phyloP scores from a whole-genome alignment of 2,888 invertebrate species.

The Mimachlamys varia region DNA sequence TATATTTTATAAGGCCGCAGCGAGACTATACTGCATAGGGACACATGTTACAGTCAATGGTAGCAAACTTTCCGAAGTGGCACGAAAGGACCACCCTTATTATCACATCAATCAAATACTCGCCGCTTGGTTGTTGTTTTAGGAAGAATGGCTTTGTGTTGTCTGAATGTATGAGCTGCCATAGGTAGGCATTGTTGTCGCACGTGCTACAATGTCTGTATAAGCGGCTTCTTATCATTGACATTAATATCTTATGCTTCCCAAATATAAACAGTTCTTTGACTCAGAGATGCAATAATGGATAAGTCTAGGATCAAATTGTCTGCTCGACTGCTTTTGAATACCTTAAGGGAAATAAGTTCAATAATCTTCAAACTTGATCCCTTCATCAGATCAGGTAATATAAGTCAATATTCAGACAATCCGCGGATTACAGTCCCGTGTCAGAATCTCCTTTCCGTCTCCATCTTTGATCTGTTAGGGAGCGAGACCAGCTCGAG shows the following conservation, averaged over 20 bases:
- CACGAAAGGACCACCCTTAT: neutral
- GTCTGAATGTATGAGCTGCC: neutral
- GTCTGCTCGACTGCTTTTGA: neutral
- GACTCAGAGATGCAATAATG: neutral
- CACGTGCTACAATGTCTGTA: neutral
- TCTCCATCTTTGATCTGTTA: neutral
- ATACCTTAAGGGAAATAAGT: neutral
- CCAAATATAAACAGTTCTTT: neutral
- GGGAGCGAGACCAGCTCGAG: neutral
- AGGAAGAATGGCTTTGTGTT: neutral
- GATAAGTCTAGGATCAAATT: neutral
- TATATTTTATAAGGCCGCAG: neutral
- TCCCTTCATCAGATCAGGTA: slow-evolving; percentile 5
- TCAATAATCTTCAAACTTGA: neutral
- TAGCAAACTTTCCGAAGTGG: neutral
- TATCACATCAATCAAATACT: neutral
- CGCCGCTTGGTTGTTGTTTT: neutral
- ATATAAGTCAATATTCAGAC: slow-evolving; percentile 6
- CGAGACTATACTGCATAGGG: neutral
- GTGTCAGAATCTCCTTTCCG: neutral
- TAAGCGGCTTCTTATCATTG: neutral
- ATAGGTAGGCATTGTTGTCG: neutral
- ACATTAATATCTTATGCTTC: too few relatives aligned
- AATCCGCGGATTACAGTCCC: neutral
- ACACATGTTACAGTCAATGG: neutral